phyloP scores from a whole-genome alignment of 2,113 vertebrate species.

The Mystacornis crossleyi region DNA sequence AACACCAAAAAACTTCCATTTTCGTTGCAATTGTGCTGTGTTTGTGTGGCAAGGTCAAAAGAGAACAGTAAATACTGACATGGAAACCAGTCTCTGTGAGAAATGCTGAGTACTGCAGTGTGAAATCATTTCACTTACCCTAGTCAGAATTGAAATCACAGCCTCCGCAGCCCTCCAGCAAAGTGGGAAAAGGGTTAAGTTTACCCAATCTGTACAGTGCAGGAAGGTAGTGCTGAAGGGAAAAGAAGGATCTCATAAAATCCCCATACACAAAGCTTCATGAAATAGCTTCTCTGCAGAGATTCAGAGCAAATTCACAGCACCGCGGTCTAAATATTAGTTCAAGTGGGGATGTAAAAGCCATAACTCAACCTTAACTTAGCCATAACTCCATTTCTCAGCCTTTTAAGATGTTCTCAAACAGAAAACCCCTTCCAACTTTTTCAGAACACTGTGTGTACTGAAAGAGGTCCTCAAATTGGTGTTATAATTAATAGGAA shows the following conservation, averaged over 20 bases:
- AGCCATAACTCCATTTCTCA: neutral
- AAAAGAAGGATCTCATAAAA: neutral
- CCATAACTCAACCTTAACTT: neutral
- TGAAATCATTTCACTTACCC: neutral
- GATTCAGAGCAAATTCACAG: constrained; percentile 22
- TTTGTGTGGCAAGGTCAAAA: neutral
- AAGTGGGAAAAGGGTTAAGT: constrained; percentile 36
- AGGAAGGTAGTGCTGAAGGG: neutral
- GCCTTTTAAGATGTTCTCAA: neutral
- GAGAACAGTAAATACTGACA: neutral
- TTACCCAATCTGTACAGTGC: neutral
- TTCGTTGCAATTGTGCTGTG: neutral
- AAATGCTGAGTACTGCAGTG: neutral
- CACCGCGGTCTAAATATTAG: neutral
- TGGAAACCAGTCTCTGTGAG: neutral
- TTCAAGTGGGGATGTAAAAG: neutral
- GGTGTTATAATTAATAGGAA: neutral
- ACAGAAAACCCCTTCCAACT: neutral
- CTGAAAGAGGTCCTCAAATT: neutral
- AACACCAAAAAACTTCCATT: neutral
- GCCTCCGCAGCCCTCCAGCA: neutral
- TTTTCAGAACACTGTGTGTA: neutral
- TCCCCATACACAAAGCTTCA: neutral
- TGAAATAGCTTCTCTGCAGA: neutral
- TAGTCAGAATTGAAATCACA: neutral